Evolutionary conservation across 2,113 vertebrate genomes (phyloP).

Genomic region (Dasypus novemcinctus): DNA sequence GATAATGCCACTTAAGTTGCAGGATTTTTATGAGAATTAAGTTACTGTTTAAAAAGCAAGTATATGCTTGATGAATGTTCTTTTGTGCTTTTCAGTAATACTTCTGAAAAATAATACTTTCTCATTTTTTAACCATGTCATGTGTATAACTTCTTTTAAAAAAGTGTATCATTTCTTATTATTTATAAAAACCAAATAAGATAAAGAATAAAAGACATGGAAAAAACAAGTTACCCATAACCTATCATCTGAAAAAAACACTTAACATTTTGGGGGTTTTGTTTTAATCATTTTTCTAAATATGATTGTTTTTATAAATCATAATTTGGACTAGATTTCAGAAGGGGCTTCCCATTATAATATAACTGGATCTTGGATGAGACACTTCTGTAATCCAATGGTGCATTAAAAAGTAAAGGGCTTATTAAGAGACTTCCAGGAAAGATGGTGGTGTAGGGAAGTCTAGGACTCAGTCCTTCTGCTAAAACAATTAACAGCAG

Average conservation of each 20-base stretch:
- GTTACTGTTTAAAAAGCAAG: constrained; percentile 39
- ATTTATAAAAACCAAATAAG: constrained; percentile 42
- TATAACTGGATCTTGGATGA: not conserved
- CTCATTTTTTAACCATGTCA: not conserved
- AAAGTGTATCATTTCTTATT: not conserved
- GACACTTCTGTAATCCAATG: not conserved
- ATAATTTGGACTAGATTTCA: constrained; percentile 9
- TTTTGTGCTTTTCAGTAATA: constrained; percentile 10
- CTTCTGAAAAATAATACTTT: constrained; percentile 1
- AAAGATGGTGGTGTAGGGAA: too few species aligned
- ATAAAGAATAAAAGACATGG: not conserved
- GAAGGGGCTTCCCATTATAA: not conserved
- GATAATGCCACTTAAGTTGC: constrained; percentile 46
- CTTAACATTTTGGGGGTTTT: not conserved
- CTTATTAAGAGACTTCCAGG: too few species aligned
- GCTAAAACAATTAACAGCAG: not conserved
- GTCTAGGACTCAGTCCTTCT: too few species aligned
- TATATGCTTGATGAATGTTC: constrained; percentile 5
- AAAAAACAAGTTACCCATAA: not conserved
- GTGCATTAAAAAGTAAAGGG: not conserved
- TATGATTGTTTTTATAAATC: constrained; percentile 31
- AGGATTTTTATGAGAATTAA: constrained; percentile 56
- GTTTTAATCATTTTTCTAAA: not conserved
- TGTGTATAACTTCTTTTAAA: constrained; percentile 32
- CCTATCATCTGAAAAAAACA: not conserved